A percentile compares a stretch with the other conserved stretches of the same genome.
phyloP scores from a whole-genome alignment of 1,140 invertebrate species.

The Acromyrmex charruanus region DNA sequence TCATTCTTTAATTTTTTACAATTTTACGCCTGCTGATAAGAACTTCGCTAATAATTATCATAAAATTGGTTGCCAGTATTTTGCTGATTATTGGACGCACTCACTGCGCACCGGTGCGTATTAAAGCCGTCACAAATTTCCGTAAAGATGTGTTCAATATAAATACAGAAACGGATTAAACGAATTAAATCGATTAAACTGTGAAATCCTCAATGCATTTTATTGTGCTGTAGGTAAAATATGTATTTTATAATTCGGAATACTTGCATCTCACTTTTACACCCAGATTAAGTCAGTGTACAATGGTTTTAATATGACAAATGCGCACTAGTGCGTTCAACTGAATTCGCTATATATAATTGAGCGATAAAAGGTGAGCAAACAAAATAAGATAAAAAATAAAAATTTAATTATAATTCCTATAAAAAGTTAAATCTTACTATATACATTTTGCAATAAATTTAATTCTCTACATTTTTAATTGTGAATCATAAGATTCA shows the following conservation, averaged over 20 bases:
- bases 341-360: neutral
- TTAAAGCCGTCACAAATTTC: too few relatives aligned
- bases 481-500: neutral
- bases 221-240: too few relatives aligned
- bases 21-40: slow-evolving; percentile 53
- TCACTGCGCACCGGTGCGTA: too few relatives aligned
- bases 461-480: neutral
- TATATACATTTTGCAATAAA: neutral
- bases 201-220: too few relatives aligned
- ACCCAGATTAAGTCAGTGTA: too few relatives aligned
- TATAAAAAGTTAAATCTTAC: neutral
- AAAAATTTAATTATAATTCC: neutral
- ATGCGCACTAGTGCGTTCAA: too few relatives aligned
- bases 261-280: too few relatives aligned
- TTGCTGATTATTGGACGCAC: neutral
- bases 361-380: neutral
- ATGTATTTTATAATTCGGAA: too few relatives aligned
- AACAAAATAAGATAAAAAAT: neutral
- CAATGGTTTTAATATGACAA: too few relatives aligned
- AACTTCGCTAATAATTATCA: slow-evolving; percentile 56
- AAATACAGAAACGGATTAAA: too few relatives aligned
- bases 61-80: slow-evolving; percentile 18
- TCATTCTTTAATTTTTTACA: slow-evolving; percentile 22
- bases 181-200: too few relatives aligned
- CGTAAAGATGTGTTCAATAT: too few relatives aligned